A percentile compares a stretch with the other conserved stretches of the same genome.
Conservation (phyloP, 2,888 invertebrate genomes). For the Melipona beecheii region DNA sequence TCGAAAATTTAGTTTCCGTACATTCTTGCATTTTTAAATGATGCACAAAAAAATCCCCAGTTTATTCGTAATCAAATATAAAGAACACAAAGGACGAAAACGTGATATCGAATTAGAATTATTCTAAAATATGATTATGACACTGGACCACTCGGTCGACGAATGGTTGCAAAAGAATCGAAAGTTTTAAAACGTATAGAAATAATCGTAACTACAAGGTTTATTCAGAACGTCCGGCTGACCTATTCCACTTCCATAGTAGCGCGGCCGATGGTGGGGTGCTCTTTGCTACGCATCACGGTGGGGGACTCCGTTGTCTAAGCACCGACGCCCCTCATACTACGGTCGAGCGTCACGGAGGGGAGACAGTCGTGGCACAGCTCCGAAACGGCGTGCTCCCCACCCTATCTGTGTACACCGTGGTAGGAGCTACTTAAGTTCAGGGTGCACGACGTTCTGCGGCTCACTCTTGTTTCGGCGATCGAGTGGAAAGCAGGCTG, state of each 20-base stretch:
- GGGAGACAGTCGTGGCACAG: slow-evolving; percentile 12
- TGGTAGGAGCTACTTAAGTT: slow-evolving; percentile 30
- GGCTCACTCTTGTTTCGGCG: slow-evolving; percentile 24
- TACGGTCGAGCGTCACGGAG: background rate
- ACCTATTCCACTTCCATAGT: slow-evolving; percentile 50
- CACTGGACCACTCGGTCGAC: no score
- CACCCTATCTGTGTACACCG: background rate
- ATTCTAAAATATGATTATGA: no score
- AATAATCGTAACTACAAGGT: slow-evolving; percentile 40
- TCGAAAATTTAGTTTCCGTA: no score
- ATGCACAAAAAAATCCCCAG: no score
- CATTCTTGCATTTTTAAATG: no score
- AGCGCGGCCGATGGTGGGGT: slow-evolving; percentile 19
- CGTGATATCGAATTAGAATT: no score
- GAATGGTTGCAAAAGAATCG: slow-evolving; percentile 1
- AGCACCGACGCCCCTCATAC: slow-evolving; percentile 32
- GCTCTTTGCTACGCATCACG: slow-evolving; percentile 14
- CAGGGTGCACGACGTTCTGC: background rate
- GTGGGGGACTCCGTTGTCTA: slow-evolving; percentile 13
- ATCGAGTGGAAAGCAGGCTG: background rate
- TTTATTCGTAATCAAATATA: background rate
- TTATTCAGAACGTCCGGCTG: slow-evolving; percentile 52
- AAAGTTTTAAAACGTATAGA: slow-evolving; percentile 41
- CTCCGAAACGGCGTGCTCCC: slow-evolving; percentile 25
- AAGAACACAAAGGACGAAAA: no score